Base-by-base conservation (phyloP, 2,888 invertebrate species). In the Xestia sexstrigata region DNA sequence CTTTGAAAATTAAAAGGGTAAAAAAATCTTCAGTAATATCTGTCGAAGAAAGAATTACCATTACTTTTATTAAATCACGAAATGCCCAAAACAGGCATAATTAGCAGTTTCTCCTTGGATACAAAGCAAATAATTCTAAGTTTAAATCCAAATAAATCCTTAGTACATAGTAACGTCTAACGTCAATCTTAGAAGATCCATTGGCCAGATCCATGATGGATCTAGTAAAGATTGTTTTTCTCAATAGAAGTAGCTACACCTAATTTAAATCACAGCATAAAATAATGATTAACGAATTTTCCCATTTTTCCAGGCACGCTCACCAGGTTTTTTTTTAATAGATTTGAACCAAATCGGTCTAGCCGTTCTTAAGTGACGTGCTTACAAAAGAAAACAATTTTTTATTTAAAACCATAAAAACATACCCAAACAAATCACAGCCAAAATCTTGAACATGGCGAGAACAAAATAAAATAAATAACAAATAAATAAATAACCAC, bases 401-500 rank as follows among this genome's bases (percentile, higher is more conserved):
- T 47, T 47, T 47, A 17, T 47, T 47, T 47, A 17, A 47, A 49
- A 49, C 20, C 9, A 23, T n/a, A 11, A 55, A 63, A 47, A 76
- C 74, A 91, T 88, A 95, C 95, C 95, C 80, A 94, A 88, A 77
- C 89, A 85, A 82, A 93, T 88, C 58, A 93, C 81, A 75, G 87
- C 81, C n/a, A 91, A 69, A 66, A 83, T 82, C 82, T 92, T 94
- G 66, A 93, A 91, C 96, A 95, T 95, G 81, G 83, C 90, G 76
- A 81, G 58, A 71, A 83, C 80, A 76, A 87, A 79, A 82, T 81
- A 78, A 81, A 74, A 82, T 60, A 85, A 79, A 76, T 70, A 78
- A 74, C 52, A 26, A 83, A 69, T 79, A 82, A 83, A 82, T 81
- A 83, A 84, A 83, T 74, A 78, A 77, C 45, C 75, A 90, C 87